Percentiles rank a stretch among this genome's conserved stretches.
Conservation (phyloP, 2,797 vertebrate species). For the Uromys caudimaculatus region DNA sequence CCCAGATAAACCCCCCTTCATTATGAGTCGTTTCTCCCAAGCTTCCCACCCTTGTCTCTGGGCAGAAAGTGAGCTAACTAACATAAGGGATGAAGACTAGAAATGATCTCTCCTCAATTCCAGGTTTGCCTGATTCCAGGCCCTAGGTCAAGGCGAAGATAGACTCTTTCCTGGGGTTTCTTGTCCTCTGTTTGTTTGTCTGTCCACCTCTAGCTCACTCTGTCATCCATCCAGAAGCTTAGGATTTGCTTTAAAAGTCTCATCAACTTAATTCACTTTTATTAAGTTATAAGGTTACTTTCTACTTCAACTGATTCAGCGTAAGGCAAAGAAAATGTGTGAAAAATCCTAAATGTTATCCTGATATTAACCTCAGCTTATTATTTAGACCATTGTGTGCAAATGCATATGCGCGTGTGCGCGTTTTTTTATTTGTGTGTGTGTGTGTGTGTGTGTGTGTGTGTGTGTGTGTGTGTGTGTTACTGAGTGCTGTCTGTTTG, state of each 20-base stretch:
- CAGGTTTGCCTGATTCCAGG: not conserved
- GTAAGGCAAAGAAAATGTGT: conserved; percentile 1
- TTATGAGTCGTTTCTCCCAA: not conserved
- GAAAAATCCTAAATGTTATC: conserved; percentile 2
- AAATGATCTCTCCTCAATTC: not conserved
- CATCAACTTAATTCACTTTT: not conserved
- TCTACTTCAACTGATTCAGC: not conserved
- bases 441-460: not conserved
- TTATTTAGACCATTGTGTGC: not conserved
- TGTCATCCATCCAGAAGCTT: conserved; percentile 1
- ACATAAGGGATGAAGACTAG: not conserved
- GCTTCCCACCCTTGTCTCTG: not conserved
- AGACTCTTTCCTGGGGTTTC: not conserved
- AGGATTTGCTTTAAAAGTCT: conserved; percentile 39
- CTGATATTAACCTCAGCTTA: not conserved
- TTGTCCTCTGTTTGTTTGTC: not conserved
- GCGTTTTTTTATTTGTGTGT: not conserved
- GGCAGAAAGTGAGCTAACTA: not conserved
- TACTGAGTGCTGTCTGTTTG: not conserved
- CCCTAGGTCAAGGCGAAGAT: not conserved
- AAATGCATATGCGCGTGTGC: not conserved
- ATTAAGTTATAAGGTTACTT: not conserved
- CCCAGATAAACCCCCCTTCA: not conserved
- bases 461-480: not conserved
- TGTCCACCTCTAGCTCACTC: not conserved